A percentile compares a stretch with the other conserved stretches of the same genome.
phyloP scores from a whole-genome alignment of 37 sponge, comb jelly and placozoan species.

The Sycon ciliatum region DNA sequence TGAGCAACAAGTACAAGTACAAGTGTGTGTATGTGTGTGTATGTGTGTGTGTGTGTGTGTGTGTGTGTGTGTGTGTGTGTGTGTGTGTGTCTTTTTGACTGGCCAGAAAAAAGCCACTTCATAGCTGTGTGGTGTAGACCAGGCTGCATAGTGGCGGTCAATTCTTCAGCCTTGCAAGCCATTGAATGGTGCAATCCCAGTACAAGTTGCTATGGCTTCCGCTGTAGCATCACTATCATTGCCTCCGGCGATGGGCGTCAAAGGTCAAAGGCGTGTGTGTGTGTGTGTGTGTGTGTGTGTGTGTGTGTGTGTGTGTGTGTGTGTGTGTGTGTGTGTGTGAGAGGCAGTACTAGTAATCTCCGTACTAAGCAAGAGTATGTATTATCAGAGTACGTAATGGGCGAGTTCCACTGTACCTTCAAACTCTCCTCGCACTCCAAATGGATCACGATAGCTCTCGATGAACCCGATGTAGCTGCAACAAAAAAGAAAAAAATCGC shows the following conservation, averaged over 20 bases:
- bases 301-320: conserved; percentile 40
- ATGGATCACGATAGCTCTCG: conserved; percentile 84
- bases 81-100: too few species aligned
- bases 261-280: conserved; percentile 14
- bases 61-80: conserved; percentile 26
- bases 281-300: conserved; percentile 36
- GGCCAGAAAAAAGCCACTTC: too few species aligned
- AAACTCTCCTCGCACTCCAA: conserved; percentile 83
- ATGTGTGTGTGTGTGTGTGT: conserved; percentile 40
- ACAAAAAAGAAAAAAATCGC: not conserved
- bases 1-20: too few species aligned
- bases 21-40: conserved; percentile 33
- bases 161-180: too few species aligned
- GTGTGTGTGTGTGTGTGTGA: conserved; percentile 11
- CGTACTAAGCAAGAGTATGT: not conserved
- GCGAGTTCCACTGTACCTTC: conserved; percentile 51
- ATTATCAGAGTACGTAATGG: not conserved
- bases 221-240: too few species aligned
- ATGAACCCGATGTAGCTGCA: conserved; percentile 90
- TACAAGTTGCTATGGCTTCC: too few species aligned
- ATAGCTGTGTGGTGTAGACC: too few species aligned
- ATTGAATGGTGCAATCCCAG: too few species aligned
- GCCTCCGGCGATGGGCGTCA: too few species aligned
- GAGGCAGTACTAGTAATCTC: not conserved
- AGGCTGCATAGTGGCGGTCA: too few species aligned